These are phyloP conservation scores for Amphipoea oculea DNA, from an alignment of 2,888 invertebrate genomes.

Conservation along the genomic window DNA sequence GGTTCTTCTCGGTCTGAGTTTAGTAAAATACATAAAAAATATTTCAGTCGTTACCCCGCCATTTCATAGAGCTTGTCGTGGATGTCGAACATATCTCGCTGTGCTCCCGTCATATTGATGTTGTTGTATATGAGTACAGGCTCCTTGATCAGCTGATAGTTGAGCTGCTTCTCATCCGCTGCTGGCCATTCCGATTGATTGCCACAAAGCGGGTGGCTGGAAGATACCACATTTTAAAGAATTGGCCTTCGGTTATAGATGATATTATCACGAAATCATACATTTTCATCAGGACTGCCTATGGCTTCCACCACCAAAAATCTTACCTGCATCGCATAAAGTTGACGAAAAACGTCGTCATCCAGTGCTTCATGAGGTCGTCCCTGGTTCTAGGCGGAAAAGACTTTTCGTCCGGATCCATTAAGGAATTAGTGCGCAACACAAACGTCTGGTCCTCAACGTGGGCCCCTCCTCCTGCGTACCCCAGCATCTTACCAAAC, in stretches of 20 bases:
- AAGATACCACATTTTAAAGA: constrained; percentile 4
- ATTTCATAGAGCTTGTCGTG: constrained; percentile 50
- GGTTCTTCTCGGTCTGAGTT: not conserved
- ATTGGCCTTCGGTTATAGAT: not conserved
- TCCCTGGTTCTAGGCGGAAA: constrained; percentile 57
- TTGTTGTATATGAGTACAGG: constrained; percentile 40
- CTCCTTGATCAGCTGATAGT: constrained; percentile 51
- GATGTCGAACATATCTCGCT: constrained; percentile 56
- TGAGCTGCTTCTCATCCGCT: constrained; percentile 20
- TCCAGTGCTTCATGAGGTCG: constrained; percentile 63
- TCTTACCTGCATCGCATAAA: constrained; percentile 59
- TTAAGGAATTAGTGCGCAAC: constrained; percentile 72
- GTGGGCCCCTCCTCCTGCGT: constrained; percentile 77
- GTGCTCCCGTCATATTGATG: constrained; percentile 37
- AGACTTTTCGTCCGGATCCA: constrained; percentile 39
- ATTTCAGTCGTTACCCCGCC: constrained; percentile 33
- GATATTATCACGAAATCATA: not conserved
- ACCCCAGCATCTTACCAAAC: constrained; percentile 59
- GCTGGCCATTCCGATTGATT: constrained; percentile 39
- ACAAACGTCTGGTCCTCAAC: constrained; percentile 86
- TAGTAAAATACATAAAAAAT: not conserved
- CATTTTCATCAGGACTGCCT: not conserved
- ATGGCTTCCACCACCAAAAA: not conserved
- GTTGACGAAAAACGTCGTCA: constrained; percentile 61
- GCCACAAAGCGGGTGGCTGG: constrained; percentile 52